A percentile compares a stretch with the other conserved stretches of the same genome.
These are phyloP conservation scores for Lordiphosa collinella DNA, from an alignment of 1,140 invertebrate species.

Conservation along the genomic window DNA sequence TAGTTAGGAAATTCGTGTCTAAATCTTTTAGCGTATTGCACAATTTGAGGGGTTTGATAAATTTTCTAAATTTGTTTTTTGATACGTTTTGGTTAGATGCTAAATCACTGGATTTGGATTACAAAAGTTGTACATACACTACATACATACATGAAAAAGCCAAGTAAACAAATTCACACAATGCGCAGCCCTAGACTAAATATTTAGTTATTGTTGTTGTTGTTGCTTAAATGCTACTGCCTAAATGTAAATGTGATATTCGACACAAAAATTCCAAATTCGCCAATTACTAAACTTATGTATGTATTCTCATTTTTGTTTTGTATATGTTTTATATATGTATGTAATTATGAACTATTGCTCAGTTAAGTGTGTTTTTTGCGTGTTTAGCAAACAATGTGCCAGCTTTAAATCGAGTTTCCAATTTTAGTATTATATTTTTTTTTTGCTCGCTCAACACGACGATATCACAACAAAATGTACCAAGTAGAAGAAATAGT, in stretches of 20 bases:
- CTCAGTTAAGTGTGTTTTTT: constrained; percentile 68
- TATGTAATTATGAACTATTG: constrained; percentile 61
- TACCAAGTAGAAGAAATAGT: constrained; percentile 76
- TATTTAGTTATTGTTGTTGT: constrained; percentile 51
- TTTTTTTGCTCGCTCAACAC: constrained; percentile 68
- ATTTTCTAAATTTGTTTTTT: constrained; percentile 57
- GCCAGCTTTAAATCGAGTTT: constrained; percentile 50
- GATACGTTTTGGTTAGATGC: constrained; percentile 39
- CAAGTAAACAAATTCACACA: constrained; percentile 42
- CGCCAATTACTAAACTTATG: constrained; percentile 75
- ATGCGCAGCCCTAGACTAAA: constrained; percentile 56
- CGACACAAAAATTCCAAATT: constrained; percentile 77
- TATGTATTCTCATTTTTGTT: constrained; percentile 45
- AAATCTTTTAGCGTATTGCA: constrained; percentile 54
- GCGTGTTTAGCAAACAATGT: constrained; percentile 60
- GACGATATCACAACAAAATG: constrained; percentile 78
- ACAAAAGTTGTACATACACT: constrained; percentile 48
- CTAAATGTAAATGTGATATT: constrained; percentile 72
- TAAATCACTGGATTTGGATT: constrained; percentile 67
- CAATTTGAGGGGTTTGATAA: constrained; percentile 34
- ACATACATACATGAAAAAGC: constrained; percentile 44
- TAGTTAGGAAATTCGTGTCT: constrained; percentile 48
- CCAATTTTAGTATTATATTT: constrained; percentile 22
- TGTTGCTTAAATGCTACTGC: constrained; percentile 57
- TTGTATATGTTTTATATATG: constrained; percentile 20